Base-by-base conservation (phyloP, 1,140 invertebrate species). In the Euwallacea fornicatus region DNA sequence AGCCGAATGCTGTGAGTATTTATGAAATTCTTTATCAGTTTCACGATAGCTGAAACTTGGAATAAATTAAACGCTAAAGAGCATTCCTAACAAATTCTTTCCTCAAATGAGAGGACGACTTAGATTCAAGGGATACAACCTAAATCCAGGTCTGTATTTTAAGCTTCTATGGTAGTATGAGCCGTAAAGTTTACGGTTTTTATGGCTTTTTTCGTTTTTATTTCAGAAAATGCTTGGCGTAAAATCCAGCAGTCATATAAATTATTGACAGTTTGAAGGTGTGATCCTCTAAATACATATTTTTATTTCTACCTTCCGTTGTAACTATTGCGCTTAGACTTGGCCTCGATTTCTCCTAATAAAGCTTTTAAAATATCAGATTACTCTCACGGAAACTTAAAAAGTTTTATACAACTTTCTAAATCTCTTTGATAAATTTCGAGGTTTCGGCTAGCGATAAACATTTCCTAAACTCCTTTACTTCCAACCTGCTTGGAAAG, bases 281-380 rank as follows among this genome's bases (percentile, higher is more conserved):
- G 55, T 33, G 21, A 41, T 58, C 11, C 11, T 33, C 33, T 61
- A 61, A 61, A 43, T 43, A 61, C 59, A 61, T 42, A 41, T 43
- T 61, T 61, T 61, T 56, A 56, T 56, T n/a, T 56, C n/a, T n/a
- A 16, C 50, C 7, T n/a, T 53, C 9, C 11, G 11, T 6, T n/a
- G 11, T 11, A 53, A 53, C 50, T 53, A 53, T 15, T 15, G 15
- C 50, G 15, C 15, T 53, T n/a, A 53, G 15, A 6, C 15, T 53
- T 33, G 4, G 21, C 21, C 21, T 4, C 55, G 55, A 43, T 61
- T 61, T 61, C 42, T n/a, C 47, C 15, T 47, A 64, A 44, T 16
- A 50, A 64, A 64, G 11, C 61, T 13, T 64, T 64, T 64, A 64
- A 64, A 64, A 64, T 64, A 64, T 50, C 46, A 16, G 15, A 64